These are phyloP conservation scores for Strigamia transsilvanica DNA, from an alignment of 2,888 invertebrate genomes.

Conservation along the genomic window DNA sequence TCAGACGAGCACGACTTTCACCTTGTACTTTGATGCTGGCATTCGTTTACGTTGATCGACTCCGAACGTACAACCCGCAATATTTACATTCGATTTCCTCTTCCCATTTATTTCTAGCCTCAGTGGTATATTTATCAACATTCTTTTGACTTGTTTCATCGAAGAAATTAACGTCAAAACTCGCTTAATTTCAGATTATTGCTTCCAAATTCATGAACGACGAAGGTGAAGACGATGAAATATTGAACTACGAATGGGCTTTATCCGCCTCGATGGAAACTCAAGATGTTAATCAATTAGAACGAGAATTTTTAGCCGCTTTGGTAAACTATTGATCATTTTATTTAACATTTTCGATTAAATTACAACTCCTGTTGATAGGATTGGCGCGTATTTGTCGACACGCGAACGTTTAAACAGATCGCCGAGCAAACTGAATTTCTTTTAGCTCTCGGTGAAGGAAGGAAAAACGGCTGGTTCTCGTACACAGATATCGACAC, in stretches of 20 bases:
- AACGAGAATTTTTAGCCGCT: constrained; percentile 86
- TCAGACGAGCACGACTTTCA: constrained; percentile 82
- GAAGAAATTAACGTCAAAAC: neutral
- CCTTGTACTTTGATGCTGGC: constrained; percentile 94
- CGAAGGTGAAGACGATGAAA: constrained; percentile 90
- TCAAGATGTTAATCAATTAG: constrained; percentile 79
- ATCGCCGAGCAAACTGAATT: constrained; percentile 76
- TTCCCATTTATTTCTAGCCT: constrained; percentile 91
- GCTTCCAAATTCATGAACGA: constrained; percentile 96
- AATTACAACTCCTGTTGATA: no score
- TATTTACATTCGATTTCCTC: constrained; percentile 85
- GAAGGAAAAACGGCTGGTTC: constrained; percentile 77
- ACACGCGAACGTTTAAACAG: constrained; percentile 77
- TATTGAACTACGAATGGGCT: constrained; percentile 93
- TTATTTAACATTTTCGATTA: constrained; percentile 59
- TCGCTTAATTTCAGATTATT: constrained; percentile 75
- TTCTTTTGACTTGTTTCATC: neutral
- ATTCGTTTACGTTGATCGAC: constrained; percentile 89
- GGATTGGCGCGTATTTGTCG: constrained; percentile 89
- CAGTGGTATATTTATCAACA: constrained; percentile 74
- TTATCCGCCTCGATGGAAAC: constrained; percentile 79
- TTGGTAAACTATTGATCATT: constrained; percentile 72
- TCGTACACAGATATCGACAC: constrained; percentile 81
- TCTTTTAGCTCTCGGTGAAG: constrained; percentile 77
- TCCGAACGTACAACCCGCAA: constrained; percentile 79